Base-by-base conservation (phyloP, 2,888 invertebrate genomes). In the Drosophila paramelanica region DNA sequence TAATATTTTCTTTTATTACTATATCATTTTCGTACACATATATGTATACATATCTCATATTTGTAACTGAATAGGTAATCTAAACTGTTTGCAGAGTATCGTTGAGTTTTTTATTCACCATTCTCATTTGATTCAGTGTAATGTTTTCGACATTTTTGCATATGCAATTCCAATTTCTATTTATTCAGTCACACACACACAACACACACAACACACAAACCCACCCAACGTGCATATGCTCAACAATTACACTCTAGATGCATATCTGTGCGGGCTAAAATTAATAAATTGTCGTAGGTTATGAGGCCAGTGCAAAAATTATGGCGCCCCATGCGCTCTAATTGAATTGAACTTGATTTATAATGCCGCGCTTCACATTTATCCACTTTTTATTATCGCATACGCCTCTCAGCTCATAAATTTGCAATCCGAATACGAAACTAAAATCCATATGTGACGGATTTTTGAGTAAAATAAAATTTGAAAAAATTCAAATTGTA, bases 291-390 rank as follows among this genome's bases (percentile, higher is more conserved):
- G 84, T 88, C 86, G 88, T 88, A 84, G 84, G 84, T 88, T 85
- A 85, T 85, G 83, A 68, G 77, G 79, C 70, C 79, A 75, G 42
- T 55, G 67, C 59, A 42, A 67, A 67, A 68, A 73, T 73, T 75
- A 73, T 84, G 79, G 67, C 86, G 75, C 77, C 73, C 73, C 64
- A 62, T 71, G 66, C 53, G 67, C 74, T 80, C 70, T 88, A 84
- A 84, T 84, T 88, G 84, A 84, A 85, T 85, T 85, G 88, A 85
- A 85, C 88, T 85, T 85, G 85, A 85, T 85, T 85, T 85, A 85
- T 73, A 79, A 60, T 73, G 69, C 73, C 46, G 55, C 66, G 62
- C 47, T 73, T 76, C 69, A 68, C 71, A 79, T 85, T 81, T 76
- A 83, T 77, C 42, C 78, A 66, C 45, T 58, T 71, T 72, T 72